phyloP scores from a whole-genome alignment of 2,797 vertebrate species.

The Scyliorhinus canicula region DNA sequence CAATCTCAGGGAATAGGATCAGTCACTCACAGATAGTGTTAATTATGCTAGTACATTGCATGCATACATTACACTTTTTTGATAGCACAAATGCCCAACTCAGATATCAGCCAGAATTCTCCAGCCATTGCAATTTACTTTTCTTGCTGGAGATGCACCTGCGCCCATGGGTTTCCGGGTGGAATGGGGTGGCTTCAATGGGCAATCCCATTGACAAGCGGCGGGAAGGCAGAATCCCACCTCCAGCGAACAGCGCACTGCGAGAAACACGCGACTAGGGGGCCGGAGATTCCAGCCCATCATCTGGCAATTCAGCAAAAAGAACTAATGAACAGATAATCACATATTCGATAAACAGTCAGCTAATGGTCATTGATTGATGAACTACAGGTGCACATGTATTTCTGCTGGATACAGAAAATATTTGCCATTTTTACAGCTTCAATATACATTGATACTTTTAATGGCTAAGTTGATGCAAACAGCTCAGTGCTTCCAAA shows the following conservation, averaged over 20 bases:
- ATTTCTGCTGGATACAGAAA: background rate
- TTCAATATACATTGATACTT: background rate
- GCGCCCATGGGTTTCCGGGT: too few species aligned
- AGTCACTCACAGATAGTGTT: background rate
- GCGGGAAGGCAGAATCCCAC: too few species aligned
- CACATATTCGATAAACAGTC: background rate
- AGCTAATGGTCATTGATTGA: too few species aligned
- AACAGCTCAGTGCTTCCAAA: background rate
- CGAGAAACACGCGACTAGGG: too few species aligned
- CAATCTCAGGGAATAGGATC: background rate
- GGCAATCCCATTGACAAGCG: too few species aligned
- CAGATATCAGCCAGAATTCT: too few species aligned
- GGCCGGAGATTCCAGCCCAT: too few species aligned
- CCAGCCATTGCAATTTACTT: too few species aligned
- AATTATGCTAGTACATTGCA: too few species aligned
- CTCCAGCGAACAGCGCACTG: too few species aligned
- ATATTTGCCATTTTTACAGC: background rate
- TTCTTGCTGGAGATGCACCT: too few species aligned
- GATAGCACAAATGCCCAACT: background rate
- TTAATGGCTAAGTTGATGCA: background rate
- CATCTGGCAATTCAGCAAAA: background rate
- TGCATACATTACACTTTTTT: background rate
- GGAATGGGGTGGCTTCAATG: too few species aligned
- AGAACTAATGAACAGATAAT: background rate
- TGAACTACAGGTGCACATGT: background rate